Base-by-base conservation (phyloP, 2,888 invertebrate species). In the Tenthredo distinguenda region DNA sequence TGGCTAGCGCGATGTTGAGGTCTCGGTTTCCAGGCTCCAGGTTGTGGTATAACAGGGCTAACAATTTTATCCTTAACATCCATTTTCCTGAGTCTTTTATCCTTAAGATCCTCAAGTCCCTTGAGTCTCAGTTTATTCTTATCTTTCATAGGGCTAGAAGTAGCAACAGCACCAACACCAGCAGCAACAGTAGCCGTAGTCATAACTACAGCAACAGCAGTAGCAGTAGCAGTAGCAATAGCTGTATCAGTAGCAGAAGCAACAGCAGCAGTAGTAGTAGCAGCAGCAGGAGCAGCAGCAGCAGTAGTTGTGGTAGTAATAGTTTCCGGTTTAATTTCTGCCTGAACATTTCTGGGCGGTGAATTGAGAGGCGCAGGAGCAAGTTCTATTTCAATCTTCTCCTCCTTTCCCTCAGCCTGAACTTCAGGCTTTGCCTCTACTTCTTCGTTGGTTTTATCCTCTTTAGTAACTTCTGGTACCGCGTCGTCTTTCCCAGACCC, bases 41-140 rank as follows among this genome's bases (percentile, higher is more conserved):
- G 98, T 92, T 98, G 98, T 10, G 98, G 98, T 86, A 98, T 97
- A 55, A 98, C 98, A 0, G 98, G 98, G 91, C 98, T 98, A 18
- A 98, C 98, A 89, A 98, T 98, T 94, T 98, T 98, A 93, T 98
- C 98, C 94, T 97, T 95, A 0, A 95, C 95, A 90, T 97, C 97
- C 93, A 96, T 94, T 83, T 97, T 96, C 79, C 97, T 95, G 87
- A 93, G 85, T 55, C 93, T 89, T 83, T 93, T 93, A 62, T 93
- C 93, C 76, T 93, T 93, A 1, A 88, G 81, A 40, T 92, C 93
- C 2, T 93, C 93, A 15, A 93, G 87, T n/a, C 90, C 91, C 76
- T 93, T 93, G 9, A 93, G 87, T 40, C 91, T 89, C 62, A 92
- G 88, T 86, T 90, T 90, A 62, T 90, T 91, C 72, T 92, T 92